phyloP scores from a whole-genome alignment of 2,888 invertebrate species.

The Pharmacophagus antenor region DNA sequence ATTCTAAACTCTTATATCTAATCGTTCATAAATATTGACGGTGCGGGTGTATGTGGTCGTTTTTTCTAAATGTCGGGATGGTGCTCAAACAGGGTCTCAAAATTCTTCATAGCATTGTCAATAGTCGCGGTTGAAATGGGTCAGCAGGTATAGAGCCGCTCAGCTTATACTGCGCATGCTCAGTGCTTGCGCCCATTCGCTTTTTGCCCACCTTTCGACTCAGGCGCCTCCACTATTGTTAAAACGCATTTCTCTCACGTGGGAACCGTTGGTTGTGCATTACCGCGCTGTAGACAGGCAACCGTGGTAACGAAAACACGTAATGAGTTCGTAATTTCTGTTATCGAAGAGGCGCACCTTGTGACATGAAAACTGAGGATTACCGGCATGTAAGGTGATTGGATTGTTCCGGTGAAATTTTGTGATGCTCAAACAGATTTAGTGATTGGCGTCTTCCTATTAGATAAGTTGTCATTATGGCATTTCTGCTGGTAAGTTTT shows the following conservation, averaged over 20 bases:
- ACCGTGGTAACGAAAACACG: conserved; percentile 57
- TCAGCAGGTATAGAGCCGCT: conserved; percentile 64
- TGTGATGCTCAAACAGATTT: conserved; percentile 70
- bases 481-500: conserved; percentile 60
- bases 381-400: conserved; percentile 55
- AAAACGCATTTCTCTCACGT: conserved; percentile 75
- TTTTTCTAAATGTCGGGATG: conserved; percentile 13
- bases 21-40: conserved; percentile 28
- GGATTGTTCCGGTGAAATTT: conserved; percentile 54
- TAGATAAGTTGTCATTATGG: conserved; percentile 64
- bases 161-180: conserved; percentile 43
- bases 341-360: conserved; percentile 39
- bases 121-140: conserved; percentile 61
- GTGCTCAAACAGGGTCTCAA: conserved; percentile 35
- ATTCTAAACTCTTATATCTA: conserved; percentile 15
- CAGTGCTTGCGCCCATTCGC: conserved; percentile 65
- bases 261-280: conserved; percentile 70
- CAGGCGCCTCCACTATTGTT: conserved; percentile 73
- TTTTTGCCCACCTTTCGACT: conserved; percentile 80
- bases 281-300: conserved; percentile 58
- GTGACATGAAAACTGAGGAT: conserved; percentile 59
- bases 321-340: conserved; percentile 49
- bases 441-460: conserved; percentile 58
- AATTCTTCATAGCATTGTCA: conserved; percentile 45
- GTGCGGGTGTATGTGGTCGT: conserved; percentile 5